Percentiles rank a stretch among this genome's conserved stretches.
phyloP scores from a whole-genome alignment of 2,888 invertebrate genomes.

The Coelinius sp. region DNA sequence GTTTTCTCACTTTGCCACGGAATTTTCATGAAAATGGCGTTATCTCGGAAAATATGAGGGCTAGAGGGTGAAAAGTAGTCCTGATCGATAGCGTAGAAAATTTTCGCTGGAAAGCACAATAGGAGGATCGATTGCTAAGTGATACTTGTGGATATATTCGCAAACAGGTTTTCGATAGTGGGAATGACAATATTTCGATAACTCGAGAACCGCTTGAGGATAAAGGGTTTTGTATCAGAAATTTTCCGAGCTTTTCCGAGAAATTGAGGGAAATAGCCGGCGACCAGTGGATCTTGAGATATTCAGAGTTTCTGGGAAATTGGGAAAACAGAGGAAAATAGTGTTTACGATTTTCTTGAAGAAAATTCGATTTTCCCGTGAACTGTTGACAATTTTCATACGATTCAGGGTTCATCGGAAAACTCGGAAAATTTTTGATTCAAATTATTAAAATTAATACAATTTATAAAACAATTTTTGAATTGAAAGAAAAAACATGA shows the following conservation, averaged over 20 bases:
- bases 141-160: too few species aligned
- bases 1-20: too few species aligned
- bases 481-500: too few species aligned
- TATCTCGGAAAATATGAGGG: too few species aligned
- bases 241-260: conserved; percentile 6
- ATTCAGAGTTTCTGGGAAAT: neutral
- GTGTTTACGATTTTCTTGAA: neutral
- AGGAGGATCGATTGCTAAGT: too few species aligned
- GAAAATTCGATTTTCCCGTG: neutral
- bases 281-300: neutral
- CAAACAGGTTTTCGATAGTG: neutral
- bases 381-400: too few species aligned
- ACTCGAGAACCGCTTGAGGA: neutral
- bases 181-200: neutral
- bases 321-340: neutral
- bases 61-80: too few species aligned
- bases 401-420: neutral
- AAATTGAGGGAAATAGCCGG: neutral
- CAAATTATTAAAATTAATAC: neutral
- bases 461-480: too few species aligned
- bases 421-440: neutral
- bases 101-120: too few species aligned
- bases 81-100: too few species aligned
- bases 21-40: too few species aligned
- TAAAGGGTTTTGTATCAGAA: neutral